phyloP scores from a whole-genome alignment of 2,797 vertebrate genomes.

The Neomorphus geoffroyi region DNA sequence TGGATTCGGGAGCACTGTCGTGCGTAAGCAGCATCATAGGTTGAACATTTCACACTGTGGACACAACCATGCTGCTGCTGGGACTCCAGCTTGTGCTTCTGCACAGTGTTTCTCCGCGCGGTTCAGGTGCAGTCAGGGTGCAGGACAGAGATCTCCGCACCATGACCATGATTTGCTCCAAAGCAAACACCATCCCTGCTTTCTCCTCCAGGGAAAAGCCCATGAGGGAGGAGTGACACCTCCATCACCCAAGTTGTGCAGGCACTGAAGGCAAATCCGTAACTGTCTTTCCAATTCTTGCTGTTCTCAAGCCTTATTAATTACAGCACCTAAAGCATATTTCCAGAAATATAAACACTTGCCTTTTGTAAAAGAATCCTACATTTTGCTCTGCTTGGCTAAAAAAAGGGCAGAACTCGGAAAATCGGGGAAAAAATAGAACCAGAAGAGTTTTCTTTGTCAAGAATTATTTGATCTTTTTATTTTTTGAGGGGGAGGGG shows the following conservation, averaged over 20 bases:
- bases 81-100: neutral
- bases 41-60: neutral
- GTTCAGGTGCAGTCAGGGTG: neutral
- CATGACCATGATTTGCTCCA: rapidly evolving
- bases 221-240: neutral
- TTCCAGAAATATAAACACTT: neutral
- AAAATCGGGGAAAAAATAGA: neutral
- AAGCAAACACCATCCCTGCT: neutral
- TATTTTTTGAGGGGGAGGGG: slow-evolving; percentile 25
- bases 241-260: neutral
- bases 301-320: neutral
- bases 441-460: slow-evolving; percentile 5
- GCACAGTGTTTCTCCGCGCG: rapidly evolving
- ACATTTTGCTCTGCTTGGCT: neutral
- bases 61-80: rapidly evolving
- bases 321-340: neutral
- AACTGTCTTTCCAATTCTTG: neutral
- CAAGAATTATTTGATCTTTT: slow-evolving; percentile 10
- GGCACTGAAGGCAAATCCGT: neutral
- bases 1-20: rapidly evolving
- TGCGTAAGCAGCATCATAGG: neutral
- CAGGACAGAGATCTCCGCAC: neutral
- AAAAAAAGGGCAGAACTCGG: neutral
- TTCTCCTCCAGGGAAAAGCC: neutral
- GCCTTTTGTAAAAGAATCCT: neutral